A percentile compares a stretch with the other conserved stretches of the same genome.
phyloP scores from a whole-genome alignment of 1,140 invertebrate species.

The Drosophila subpulchrella region DNA sequence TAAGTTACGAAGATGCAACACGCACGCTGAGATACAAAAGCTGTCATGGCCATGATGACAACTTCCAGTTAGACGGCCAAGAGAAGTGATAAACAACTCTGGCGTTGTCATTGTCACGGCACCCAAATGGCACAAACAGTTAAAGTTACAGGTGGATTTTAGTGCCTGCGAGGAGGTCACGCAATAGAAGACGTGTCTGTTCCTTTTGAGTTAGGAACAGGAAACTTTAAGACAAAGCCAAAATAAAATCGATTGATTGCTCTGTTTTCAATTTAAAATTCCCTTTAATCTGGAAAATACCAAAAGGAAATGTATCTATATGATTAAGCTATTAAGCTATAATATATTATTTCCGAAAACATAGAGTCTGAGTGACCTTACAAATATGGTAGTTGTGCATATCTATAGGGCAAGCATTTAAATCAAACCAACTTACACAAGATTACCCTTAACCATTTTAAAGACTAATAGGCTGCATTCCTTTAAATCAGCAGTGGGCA shows the following conservation, averaged over 20 bases:
- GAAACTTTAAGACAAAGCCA: too few species aligned
- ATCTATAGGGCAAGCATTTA: not conserved
- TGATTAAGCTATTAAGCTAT: too few species aligned
- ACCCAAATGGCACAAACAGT: conserved; percentile 68
- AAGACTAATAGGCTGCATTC: not conserved
- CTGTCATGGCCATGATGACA: conserved; percentile 69
- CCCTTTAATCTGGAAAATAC: too few species aligned
- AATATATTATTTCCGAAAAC: not conserved
- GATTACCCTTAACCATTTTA: not conserved
- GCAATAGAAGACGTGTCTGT: conserved; percentile 34
- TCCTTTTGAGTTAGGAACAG: not conserved
- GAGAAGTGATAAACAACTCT: conserved; percentile 50
- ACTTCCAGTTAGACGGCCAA: conserved; percentile 62
- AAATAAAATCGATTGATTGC: not conserved
- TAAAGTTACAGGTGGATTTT: conserved; percentile 52
- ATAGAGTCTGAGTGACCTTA: not conserved
- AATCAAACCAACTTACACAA: not conserved
- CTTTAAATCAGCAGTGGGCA: conserved; percentile 1
- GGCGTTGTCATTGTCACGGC: conserved; percentile 67
- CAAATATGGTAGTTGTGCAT: not conserved
- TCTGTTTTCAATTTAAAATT: too few species aligned
- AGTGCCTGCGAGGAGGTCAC: conserved; percentile 44
- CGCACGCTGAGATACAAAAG: conserved; percentile 33
- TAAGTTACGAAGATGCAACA: conserved; percentile 9
- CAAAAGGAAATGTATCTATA: too few species aligned